Conservation (phyloP, 2,797 vertebrate genomes). For the Antennarius maculatus region DNA sequence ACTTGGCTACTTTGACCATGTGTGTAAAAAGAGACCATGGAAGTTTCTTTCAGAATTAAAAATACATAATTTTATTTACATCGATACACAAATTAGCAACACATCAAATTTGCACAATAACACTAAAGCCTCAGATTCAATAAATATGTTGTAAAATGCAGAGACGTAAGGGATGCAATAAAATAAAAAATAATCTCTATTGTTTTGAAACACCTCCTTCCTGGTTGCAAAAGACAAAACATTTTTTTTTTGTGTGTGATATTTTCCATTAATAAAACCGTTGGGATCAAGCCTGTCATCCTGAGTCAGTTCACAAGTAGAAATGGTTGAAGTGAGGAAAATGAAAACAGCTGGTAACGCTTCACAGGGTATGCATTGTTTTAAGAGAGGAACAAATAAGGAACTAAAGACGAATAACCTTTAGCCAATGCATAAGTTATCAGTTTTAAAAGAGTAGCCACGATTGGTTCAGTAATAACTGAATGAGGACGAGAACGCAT, state of each 20-base stretch:
- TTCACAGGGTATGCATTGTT: neutral
- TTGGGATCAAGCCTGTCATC: slow-evolving; percentile 16
- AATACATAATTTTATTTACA: slow-evolving; percentile 82
- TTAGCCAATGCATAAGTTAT: too few species aligned
- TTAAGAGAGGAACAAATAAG: too few species aligned
- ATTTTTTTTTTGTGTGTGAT: slow-evolving; percentile 13
- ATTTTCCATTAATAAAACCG: slow-evolving; percentile 19
- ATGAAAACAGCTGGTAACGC: slow-evolving; percentile 17
- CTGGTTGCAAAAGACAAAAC: slow-evolving; percentile 10
- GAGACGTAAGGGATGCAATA: slow-evolving; percentile 23
- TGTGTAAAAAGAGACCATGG: neutral
- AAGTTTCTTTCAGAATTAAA: slow-evolving; percentile 48
- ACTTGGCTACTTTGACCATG: neutral
- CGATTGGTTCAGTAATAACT: too few species aligned
- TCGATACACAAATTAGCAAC: slow-evolving; percentile 71
- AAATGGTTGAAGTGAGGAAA: slow-evolving; percentile 24
- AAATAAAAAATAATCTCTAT: slow-evolving; percentile 49
- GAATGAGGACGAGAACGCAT: too few species aligned
- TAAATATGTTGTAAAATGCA: slow-evolving; percentile 79
- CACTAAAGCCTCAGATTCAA: slow-evolving; percentile 70
- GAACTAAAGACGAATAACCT: too few species aligned
- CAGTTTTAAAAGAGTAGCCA: too few species aligned
- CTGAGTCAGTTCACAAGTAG: slow-evolving; percentile 26
- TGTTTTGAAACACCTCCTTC: slow-evolving; percentile 23
- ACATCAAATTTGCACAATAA: slow-evolving; percentile 71